Conservation (phyloP, 1,140 invertebrate species). For the Alviniconcha marisindica region DNA sequence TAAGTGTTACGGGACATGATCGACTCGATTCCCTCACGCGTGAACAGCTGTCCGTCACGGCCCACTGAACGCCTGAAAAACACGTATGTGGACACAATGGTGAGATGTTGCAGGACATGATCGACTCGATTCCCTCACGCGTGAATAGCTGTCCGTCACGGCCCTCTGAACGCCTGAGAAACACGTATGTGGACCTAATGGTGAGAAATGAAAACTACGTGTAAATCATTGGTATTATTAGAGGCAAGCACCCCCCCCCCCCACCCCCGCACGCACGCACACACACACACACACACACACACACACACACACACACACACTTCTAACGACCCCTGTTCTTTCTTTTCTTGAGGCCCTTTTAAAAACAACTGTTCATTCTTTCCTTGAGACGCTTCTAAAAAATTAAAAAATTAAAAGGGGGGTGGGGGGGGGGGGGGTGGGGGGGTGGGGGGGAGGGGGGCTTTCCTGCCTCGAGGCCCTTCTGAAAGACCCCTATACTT, state of each 20-base stretch:
- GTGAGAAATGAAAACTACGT: too few relatives aligned
- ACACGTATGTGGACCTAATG: too few relatives aligned
- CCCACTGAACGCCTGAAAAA: not conserved
- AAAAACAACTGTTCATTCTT: too few relatives aligned
- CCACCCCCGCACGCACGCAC: not conserved
- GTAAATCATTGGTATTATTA: slow-evolving; percentile 5
- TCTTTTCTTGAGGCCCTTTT: too few relatives aligned
- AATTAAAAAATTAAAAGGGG: not conserved
- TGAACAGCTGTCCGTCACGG: slow-evolving; percentile 36
- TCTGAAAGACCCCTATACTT: too few relatives aligned
- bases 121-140: not conserved
- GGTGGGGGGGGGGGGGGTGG: slow-evolving; percentile 14
- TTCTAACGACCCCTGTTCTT: too few relatives aligned
- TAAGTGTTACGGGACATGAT: slow-evolving; percentile 37
- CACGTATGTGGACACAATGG: not conserved
- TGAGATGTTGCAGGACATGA: not conserved
- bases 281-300: not conserved
- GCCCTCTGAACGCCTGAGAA: not conserved
- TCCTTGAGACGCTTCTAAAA: not conserved
- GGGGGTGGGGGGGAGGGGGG: slow-evolving; percentile 22
- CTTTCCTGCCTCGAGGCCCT: too few relatives aligned
- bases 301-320: slow-evolving; percentile 14
- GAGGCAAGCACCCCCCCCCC: not conserved
- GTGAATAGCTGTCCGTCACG: slow-evolving; percentile 36
- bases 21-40: slow-evolving; percentile 32